Evolutionary conservation across 2,888 invertebrate genomes (phyloP), one percentile per base, ranked within the genome.

Genomic region (Orchesella flavescens): DNA sequence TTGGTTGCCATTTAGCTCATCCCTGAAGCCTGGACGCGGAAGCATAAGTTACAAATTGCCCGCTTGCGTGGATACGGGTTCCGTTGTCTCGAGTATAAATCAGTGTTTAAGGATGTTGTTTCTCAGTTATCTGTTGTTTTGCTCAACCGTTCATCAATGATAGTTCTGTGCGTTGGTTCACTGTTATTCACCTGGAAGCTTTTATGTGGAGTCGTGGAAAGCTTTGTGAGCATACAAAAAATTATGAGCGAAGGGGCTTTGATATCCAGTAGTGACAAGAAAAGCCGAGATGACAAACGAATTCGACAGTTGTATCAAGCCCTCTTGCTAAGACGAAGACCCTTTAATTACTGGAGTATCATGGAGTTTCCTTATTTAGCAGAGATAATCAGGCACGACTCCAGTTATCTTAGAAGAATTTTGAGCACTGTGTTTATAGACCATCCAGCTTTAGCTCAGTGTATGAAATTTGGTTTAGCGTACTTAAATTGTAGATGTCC

Each of bases 301-400:
- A 69, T 82, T 21, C 49, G 82, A 17, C 63, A 71, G 12, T n/a
- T 82, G 34, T 82, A 75, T 19, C 82, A 82, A 49, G 15, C 61
- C 1, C 43, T 82, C 15, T n/a, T 76, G n/a, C 49, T 63, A 44
- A 69, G 61, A 13, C 81, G 81, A n/a, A 75, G 81, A 9, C 68
- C 63, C 1, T 34, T 75, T 1, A 75, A 43, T 17, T 76, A 65
- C 55, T 82, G 82, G 82, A 82, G 44, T 57, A 71, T 82, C 44
- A 19, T 82, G 7, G 82, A 82, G 2, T 82, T 82, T 34, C 82
- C 82, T 9, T 72, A 82, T 53, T 71, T 82, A 53, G 82, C 57
- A 15, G 82, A 82, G 46, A 63, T 82, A 13, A 76, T 82, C 13
- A 75, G 76, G 49, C 76, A 82, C 23, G 82, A 82, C 44, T 72